Evolutionary conservation across 1,140 invertebrate genomes (phyloP).

Genomic region (Papilio aristodemus): DNA sequence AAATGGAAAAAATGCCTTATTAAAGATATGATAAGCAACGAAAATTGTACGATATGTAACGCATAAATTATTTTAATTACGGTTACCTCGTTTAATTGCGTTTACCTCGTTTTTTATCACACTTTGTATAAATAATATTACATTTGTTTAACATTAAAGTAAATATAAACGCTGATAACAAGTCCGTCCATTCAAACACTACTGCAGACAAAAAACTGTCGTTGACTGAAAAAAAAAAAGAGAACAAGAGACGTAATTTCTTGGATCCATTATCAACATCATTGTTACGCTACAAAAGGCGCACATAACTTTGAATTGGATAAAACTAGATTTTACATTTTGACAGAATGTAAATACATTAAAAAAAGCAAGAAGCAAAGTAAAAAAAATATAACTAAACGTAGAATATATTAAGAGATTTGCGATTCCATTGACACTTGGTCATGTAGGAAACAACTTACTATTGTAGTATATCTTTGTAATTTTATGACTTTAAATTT

Average conservation of each 20-base stretch:
- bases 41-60: too few species aligned
- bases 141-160: too few species aligned
- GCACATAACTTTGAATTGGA: background rate
- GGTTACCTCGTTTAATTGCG: too few species aligned
- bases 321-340: conserved; percentile 11
- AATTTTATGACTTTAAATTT: too few species aligned
- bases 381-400: background rate
- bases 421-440: too few species aligned
- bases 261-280: conserved; percentile 25
- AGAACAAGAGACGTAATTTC: conserved; percentile 13
- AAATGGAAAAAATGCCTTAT: background rate
- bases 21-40: too few species aligned
- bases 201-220: background rate
- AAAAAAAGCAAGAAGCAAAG: conserved; percentile 2
- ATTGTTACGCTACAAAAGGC: conserved; percentile 19
- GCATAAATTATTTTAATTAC: too few species aligned
- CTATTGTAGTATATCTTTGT: too few species aligned
- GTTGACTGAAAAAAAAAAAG: background rate
- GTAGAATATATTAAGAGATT: background rate
- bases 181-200: background rate
- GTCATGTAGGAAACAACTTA: too few species aligned
- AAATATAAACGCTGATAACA: too few species aligned
- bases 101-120: too few species aligned
- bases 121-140: too few species aligned
- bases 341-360: background rate